These are phyloP conservation scores for Crioceris asparagi DNA, from an alignment of 2,888 invertebrate species.

Conservation along the genomic window DNA sequence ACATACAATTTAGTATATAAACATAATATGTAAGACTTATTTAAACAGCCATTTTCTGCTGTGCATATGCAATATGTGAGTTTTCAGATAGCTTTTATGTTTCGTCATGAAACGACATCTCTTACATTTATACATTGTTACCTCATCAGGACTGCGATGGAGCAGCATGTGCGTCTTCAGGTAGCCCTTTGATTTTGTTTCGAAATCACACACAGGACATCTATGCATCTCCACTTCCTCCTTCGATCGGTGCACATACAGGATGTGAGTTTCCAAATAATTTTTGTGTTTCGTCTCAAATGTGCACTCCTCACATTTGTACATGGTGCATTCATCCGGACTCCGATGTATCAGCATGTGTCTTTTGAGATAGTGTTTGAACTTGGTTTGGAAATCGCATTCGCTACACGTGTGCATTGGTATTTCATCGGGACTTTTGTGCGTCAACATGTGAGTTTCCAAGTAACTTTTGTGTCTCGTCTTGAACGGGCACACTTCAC, in stretches of 20 bases:
- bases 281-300: slow-evolving; percentile 21
- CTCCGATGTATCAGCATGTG: slow-evolving; percentile 18
- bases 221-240: slow-evolving; percentile 18
- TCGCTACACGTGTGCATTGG: slow-evolving; percentile 17
- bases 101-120: slow-evolving; percentile 20
- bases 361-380: slow-evolving; percentile 19
- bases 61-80: slow-evolving; percentile 18
- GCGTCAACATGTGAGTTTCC: slow-evolving; percentile 20
- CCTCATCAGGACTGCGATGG: slow-evolving; percentile 17
- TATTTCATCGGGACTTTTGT: slow-evolving; percentile 19
- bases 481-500: slow-evolving; percentile 17
- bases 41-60: slow-evolving; percentile 12
- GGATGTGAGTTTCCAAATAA: slow-evolving; percentile 18
- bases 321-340: slow-evolving; percentile 17
- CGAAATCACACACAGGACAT: slow-evolving; percentile 18
- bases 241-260: slow-evolving; percentile 16
- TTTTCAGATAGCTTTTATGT: slow-evolving; percentile 21
- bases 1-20: no score
- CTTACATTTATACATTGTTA: slow-evolving; percentile 20
- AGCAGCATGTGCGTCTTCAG: slow-evolving; percentile 21
- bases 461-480: slow-evolving; percentile 21
- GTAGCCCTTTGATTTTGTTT: slow-evolving; percentile 21
- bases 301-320: slow-evolving; percentile 18
- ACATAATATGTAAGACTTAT: no score
- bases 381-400: slow-evolving; percentile 19